Percentiles rank a stretch among this genome's conserved stretches.
These are phyloP conservation scores for Neopelma chrysocephalum DNA, from an alignment of 2,797 vertebrate species.

Conservation along the genomic window DNA sequence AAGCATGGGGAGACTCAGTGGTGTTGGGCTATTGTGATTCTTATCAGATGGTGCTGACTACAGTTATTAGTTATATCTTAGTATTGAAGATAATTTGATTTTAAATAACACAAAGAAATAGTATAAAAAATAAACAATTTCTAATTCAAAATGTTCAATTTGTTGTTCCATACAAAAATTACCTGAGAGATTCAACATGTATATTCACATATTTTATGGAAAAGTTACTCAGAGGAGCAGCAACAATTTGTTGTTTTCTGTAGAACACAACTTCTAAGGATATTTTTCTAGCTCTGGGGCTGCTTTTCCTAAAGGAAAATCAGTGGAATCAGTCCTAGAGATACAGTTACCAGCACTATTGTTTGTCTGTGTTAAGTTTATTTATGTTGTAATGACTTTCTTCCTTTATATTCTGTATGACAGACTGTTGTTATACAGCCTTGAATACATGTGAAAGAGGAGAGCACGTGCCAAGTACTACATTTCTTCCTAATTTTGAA, in stretches of 20 bases:
- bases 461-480: neutral
- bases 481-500: neutral
- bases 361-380: neutral
- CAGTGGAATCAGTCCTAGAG: neutral
- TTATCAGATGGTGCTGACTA: neutral
- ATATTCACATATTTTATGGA: neutral
- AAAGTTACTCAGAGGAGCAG: neutral
- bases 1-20: accelerated
- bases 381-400: neutral
- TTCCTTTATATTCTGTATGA: neutral
- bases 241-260: neutral
- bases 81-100: neutral
- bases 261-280: neutral
- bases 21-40: accelerated
- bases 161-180: neutral
- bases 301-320: neutral
- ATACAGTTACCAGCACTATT: neutral
- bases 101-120: neutral
- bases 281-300: neutral
- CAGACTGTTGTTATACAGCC: neutral
- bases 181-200: accelerated
- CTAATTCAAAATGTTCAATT: neutral
- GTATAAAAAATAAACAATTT: neutral
- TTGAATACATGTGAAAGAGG: neutral
- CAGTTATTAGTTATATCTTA: neutral